These are phyloP conservation scores for Mus spicilegus DNA, from an alignment of 2,113 vertebrate genomes.

Conservation along the genomic window DNA sequence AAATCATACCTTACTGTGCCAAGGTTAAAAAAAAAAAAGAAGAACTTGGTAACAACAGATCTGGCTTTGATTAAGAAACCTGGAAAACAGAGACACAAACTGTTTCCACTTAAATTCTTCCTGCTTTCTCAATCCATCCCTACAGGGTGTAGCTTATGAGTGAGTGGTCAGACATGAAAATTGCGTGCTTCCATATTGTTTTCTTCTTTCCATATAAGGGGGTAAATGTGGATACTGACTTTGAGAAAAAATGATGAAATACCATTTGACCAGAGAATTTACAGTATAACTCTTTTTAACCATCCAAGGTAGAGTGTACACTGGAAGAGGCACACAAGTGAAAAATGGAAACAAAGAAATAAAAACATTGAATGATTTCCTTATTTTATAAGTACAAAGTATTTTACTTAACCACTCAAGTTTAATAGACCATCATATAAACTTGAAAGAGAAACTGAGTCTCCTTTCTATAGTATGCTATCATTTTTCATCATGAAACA, in stretches of 20 bases:
- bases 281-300: neutral
- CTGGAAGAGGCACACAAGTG: neutral
- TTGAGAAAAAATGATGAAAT: neutral
- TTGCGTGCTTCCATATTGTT: neutral
- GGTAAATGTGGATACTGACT: neutral
- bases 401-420: neutral
- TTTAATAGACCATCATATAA: neutral
- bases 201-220: neutral
- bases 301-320: neutral
- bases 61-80: conserved; percentile 57
- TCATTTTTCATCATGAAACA: neutral
- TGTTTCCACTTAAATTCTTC: conserved; percentile 9
- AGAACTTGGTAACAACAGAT: conserved; percentile 43
- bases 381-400: neutral
- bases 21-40: conserved; percentile 70
- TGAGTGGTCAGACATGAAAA: neutral
- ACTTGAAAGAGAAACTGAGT: neutral
- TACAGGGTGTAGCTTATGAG: neutral
- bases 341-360: neutral
- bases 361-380: neutral
- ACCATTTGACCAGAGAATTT: conserved; percentile 26
- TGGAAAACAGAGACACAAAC: conserved; percentile 41
- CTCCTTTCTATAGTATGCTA: neutral
- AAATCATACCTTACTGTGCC: conserved; percentile 38
- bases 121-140: neutral